Base-by-base conservation (phyloP, 2,888 invertebrate genomes). In the Dinocampus coccinellae region DNA sequence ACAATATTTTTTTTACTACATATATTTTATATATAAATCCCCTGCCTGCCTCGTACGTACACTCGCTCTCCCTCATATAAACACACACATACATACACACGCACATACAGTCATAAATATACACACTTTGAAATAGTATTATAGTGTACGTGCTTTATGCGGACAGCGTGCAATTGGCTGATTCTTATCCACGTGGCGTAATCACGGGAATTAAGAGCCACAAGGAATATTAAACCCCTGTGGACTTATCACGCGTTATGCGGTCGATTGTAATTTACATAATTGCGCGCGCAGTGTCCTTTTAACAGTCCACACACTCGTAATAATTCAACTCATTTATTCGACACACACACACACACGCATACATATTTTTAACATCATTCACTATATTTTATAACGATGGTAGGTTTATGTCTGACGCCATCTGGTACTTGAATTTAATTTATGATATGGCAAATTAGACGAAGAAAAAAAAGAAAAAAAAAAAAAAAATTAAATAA, bases 211-310 rank as follows among this genome's bases (percentile, higher is more conserved):
- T 57, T 57, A 66, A 64, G 53, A 53, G 34, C 53, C 22, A 34
- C 13, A 34, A 33, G 53, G 53, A 64, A 52, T 64, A 64, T 64
- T 64, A 64, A 33, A 61, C 60, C 47, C 7, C 55, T 53, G 53
- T 53, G 36, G 61, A 65, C 52, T 72, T 64, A 71, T 70, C 63
- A 65, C 73, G 75, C 65, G 69, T 66, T 65, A 61, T 53, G 29
- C 39, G 65, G 22, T 73, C 72, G 60, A 67, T 66, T 29, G 52
- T 60, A 58, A 72, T 70, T 73, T 73, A 64, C 73, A 73, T 70
- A 73, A 73, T 64, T 55, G 52, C 55, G 60, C 36, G 60, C 34
- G 61, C 61, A 61, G 61, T 61, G 61, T 61, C 61, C 34, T 61
- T 61, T 61, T 61, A 33, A 58, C 58, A 61, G 34, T 24, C 61